Evolutionary conservation across 2,113 vertebrate species (phyloP), one percentile per base, ranked within the genome.

Genomic region (Caretta caretta): DNA sequence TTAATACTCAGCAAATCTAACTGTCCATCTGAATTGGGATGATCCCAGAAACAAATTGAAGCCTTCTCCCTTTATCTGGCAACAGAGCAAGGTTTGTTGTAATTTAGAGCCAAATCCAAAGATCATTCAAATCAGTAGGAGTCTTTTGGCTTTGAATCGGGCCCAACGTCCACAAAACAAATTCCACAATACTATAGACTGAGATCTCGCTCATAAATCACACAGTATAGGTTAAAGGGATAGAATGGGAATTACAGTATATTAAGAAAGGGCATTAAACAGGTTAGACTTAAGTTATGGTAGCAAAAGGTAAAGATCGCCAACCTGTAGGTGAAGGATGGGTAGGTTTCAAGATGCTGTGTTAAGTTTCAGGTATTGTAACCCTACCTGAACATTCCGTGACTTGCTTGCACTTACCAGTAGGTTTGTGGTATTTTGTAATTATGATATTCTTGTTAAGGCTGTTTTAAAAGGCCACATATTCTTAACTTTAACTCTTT

Each of bases 321-420:
- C 59, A 65, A 14, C 31, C 29, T 35, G 31, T 65, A 69, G 85
- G 96, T 89, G 93, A 93, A 79, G 80, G 91, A 83, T 93, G 91
- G 42, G 54, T 69, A 90, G 27, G 1, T 83, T 94, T 95, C 85
- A 5, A 53, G 72, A 59, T 80, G 89, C 81, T 50, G 76, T 76
- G 80, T 94, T 59, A 91, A 83, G 54, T 87, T 89, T 90, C 62
- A n/a, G 51, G 56, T 87, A 54, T 69, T 94, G 53, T 16, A 69
- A 48, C 35, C 72, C 2, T 62, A 49, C 49, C 72, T 97, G 79
- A 79, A 93, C n/a, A 81, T 53, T 54, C 50, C 12, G 12, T 27
- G n/a, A 62, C 53, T 93, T 72, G 80, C 75, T 31, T 86, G 84
- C 76, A 62, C 50, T 94, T 92, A 80, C 13, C 29, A 80, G 46